Base-by-base conservation (phyloP, 2,797 vertebrate genomes). In the Lagodon rhomboides region DNA sequence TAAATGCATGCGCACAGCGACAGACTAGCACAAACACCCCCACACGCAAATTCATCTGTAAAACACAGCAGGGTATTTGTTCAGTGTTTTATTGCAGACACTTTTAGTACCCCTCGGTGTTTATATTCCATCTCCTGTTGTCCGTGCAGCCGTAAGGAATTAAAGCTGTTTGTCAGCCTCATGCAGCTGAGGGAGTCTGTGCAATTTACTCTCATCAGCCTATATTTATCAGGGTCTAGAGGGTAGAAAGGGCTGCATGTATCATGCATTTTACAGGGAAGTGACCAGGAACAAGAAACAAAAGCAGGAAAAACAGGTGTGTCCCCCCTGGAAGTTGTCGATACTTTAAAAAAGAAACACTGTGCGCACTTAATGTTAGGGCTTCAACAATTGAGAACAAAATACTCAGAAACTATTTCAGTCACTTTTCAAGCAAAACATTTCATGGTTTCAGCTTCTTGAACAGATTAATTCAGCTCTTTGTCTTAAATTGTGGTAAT, bases 101-200 rank as follows among this genome's bases (percentile, higher is more conserved):
- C 82, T 89, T 91, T 91, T 90, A 87, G 79, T 83, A 75, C 73
- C 85, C 82, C 83, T 79, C 54, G 3, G 83, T 88, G 89, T 89
- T 91, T 90, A 88, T 89, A 87, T 88, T 90, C 85, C 75, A 75
- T 90, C 90, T 91, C 87, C 79, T 77, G 80, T 85, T 84, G 85
- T 93, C 83, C 66, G 23, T 23, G 72, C 81, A 87, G 87, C 88
- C 82, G 54, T 74, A 81, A 91, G 92, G 87, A 92, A 92, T 94
- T 92, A 90, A 93, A 93, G 86, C 88, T 88, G 89, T 92, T 92
- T 87, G 86, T 91, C 88, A 90, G 88, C 81, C 77, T 79, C 89
- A 87, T 73, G 90, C 80, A 65, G 84, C 1, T 77, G 84, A 80
- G 85, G 69, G 82, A 87, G 86, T 64, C 85, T 73, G 64, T 82